phyloP scores from a whole-genome alignment of 2,113 vertebrate species.

The Atractosteus spatula region DNA sequence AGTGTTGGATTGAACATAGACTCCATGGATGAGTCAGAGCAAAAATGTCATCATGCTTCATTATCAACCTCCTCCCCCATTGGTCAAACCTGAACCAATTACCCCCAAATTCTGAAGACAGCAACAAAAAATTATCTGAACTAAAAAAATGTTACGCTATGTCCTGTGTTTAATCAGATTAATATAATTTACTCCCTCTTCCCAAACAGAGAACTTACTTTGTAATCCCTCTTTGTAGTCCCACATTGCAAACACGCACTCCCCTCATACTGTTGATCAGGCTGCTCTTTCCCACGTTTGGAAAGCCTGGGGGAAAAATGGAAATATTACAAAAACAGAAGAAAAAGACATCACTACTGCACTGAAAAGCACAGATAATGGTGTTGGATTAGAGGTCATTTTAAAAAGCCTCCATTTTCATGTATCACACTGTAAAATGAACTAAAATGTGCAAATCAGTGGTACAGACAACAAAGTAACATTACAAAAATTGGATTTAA shows the following conservation, averaged over 20 bases:
- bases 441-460: too few relatives aligned
- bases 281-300: constrained; percentile 96
- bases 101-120: too few relatives aligned
- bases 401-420: constrained; percentile 8
- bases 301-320: constrained; percentile 74
- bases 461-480: too few relatives aligned
- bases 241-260: constrained; percentile 69
- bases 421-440: background rate
- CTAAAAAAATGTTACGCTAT: background rate
- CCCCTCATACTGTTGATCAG: constrained; percentile 89
- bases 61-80: background rate
- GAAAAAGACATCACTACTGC: background rate
- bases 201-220: constrained; percentile 65
- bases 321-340: background rate
- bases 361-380: background rate
- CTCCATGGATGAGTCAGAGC: constrained; percentile 57
- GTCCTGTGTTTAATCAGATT: too few relatives aligned
- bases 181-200: too few relatives aligned
- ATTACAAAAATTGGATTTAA: too few relatives aligned
- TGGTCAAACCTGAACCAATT: too few relatives aligned
- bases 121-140: too few relatives aligned
- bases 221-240: constrained; percentile 79
- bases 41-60: constrained; percentile 66
- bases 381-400: constrained; percentile 13
- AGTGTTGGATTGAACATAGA: constrained; percentile 69